Evolutionary conservation across 2,888 invertebrate species (phyloP), one percentile per base, ranked within the genome.

Genomic region (Colostygia pectinataria): DNA sequence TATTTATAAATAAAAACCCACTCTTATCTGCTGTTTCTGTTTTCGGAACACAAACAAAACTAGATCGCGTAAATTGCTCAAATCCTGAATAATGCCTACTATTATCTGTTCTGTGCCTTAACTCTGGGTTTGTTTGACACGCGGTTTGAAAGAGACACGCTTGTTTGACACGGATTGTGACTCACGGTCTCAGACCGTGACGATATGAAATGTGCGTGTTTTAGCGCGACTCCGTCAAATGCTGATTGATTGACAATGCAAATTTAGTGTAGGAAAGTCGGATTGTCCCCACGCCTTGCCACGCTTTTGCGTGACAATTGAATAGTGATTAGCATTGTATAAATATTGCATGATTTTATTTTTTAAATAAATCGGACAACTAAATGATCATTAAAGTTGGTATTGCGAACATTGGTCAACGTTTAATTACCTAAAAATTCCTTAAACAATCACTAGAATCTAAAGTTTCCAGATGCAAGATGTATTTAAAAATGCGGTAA

Each of bases 231-330:
- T 76, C 71, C 71, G 59, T 70, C 61, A 66, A 71, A 63, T 69
- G 71, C 66, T 72, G 76, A 74, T 75, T 80, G 79, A 84, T 80
- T 74, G 80, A 79, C 77, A 74, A 68, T 71, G 71, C 65, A 67
- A 73, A 74, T 72, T 69, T 65, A 63, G 65, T 66, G 60, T 58
- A 40, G 43, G 55, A 42, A 63, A 61, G 55, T 63, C 62, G 67
- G 62, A 52, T 63, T 66, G 34, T 39, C 31, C 53, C 59, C 52
- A 44, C 56, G 61, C 61, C 46, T 46, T 48, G 31, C 39, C 39
- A 43, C 53, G 41, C 27, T 44, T 36, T 37, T 36, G 25, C 5
- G 20, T 43, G 25, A 46, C 29, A 48, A 53, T 48, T 20, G 31
- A 36, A 27, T 5, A 10, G 25, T 43, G 38, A 43, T 49, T 33